Conservation (phyloP, 1,140 invertebrate genomes). For the Heliconius nattereri region DNA sequence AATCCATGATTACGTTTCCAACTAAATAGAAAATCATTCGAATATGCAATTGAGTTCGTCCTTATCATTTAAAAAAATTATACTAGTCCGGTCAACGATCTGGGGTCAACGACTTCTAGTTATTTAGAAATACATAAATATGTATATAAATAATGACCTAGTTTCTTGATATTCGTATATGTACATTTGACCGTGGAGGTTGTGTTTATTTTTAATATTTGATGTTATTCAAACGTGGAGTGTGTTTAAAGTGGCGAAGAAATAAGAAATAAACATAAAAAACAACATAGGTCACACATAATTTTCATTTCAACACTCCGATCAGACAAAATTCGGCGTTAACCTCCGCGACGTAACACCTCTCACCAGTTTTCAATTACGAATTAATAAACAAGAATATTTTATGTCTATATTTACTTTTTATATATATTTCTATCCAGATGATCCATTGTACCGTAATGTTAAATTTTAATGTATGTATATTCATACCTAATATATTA, state of each 20-base stretch:
- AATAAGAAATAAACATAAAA: too few relatives aligned
- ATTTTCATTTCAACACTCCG: too few relatives aligned
- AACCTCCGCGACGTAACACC: too few relatives aligned
- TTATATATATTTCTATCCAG: too few relatives aligned
- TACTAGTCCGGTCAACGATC: slow-evolving; percentile 38
- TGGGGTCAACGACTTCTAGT: slow-evolving; percentile 33
- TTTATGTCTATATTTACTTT: too few relatives aligned
- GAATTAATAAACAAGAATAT: too few relatives aligned
- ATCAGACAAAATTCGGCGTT: too few relatives aligned
- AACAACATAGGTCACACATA: too few relatives aligned
- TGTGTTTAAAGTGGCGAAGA: background rate
- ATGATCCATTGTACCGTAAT: too few relatives aligned
- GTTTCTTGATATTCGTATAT: slow-evolving; percentile 12
- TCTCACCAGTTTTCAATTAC: too few relatives aligned
- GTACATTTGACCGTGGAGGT: slow-evolving; percentile 5
- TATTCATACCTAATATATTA: background rate
- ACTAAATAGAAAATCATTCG: background rate
- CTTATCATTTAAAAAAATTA: slow-evolving; percentile 19
- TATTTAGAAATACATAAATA: slow-evolving; percentile 29
- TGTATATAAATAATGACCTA: slow-evolving; percentile 21
- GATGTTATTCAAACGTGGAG: background rate
- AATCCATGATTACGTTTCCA: background rate
- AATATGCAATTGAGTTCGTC: background rate
- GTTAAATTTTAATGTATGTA: too few relatives aligned
- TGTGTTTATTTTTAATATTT: slow-evolving; percentile 5